Base-by-base conservation (phyloP, 1,140 invertebrate genomes). In the Drosophila funebris region DNA sequence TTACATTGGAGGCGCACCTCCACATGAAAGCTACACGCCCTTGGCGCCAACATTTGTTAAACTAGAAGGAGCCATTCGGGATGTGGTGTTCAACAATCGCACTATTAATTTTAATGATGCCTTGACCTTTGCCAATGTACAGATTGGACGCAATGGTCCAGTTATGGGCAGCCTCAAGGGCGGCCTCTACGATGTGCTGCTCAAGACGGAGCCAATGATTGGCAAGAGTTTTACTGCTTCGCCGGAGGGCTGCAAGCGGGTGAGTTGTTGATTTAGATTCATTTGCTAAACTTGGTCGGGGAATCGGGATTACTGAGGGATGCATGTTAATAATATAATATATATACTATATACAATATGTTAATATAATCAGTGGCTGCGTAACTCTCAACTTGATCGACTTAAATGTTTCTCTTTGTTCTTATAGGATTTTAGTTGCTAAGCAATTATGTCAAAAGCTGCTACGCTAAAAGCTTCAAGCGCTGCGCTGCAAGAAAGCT, bases 11-110 rank as follows among this genome's bases (percentile, higher is more conserved):
- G 93, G 93, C 6, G 84, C 84, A 14, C 91, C 91, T 2, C 52
- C 79, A 0, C 73, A 87, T 41, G 78, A 85, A 2, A 90, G 77
- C 37, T 92, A 78, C 62, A 77, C 77, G 0, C 76, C 67, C 4
- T 58, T 92, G 41, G 83, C 89, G 7, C 90, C 91, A 1, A 90
- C 87, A 2, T 91, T 92, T 37, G 76, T 96, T 11, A 92, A 94
- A 66, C 93, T 96, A 14, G 95, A 96, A 76, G 97, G 97, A 24
- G 95, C 96, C 4, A 95, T 98, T 16, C 95, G 95, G 75, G 96
- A 98, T 92, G 94, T 96, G 13, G 94, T 96, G 58, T 95, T 97
- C 67, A 96, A 97, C 87, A 94, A 96, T 72, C 93, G 94, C 6
- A 91, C 96, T 8, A 53, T 96, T 4, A 93, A 93, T 63, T 95